Percentiles rank a stretch among this genome's conserved stretches.
phyloP scores from a whole-genome alignment of 2,888 invertebrate genomes.

The Chymomyza caudatula region DNA sequence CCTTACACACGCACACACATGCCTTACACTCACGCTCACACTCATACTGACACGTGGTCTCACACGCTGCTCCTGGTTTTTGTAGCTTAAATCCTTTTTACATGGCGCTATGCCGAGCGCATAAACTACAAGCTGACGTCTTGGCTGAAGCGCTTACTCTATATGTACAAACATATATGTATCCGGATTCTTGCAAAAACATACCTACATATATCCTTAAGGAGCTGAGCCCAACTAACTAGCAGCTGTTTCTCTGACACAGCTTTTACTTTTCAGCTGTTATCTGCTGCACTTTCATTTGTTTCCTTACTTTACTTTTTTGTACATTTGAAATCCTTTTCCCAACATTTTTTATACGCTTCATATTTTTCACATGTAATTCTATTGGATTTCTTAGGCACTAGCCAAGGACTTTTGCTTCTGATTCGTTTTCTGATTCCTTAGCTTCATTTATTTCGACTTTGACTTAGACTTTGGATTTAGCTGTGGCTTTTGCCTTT shows the following conservation, averaged over 20 bases:
- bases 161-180: neutral
- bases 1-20: constrained; percentile 11
- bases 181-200: neutral
- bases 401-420: constrained; percentile 2
- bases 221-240: constrained; percentile 24
- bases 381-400: constrained; percentile 48
- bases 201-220: constrained; percentile 37
- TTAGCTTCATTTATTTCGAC: constrained; percentile 28
- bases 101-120: constrained; percentile 46
- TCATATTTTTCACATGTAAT: constrained; percentile 65
- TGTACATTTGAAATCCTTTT: constrained; percentile 44
- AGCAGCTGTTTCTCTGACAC: neutral
- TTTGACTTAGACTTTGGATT: constrained; percentile 35
- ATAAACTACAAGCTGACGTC: constrained; percentile 48
- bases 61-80: constrained; percentile 46
- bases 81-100: constrained; percentile 59
- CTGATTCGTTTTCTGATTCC: neutral
- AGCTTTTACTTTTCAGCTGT: constrained; percentile 29
- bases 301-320: constrained; percentile 6
- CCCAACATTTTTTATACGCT: constrained; percentile 39
- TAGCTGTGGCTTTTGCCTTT: constrained; percentile 2
- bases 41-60: constrained; percentile 65
- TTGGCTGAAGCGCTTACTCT: neutral
- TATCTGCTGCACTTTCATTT: constrained; percentile 30
- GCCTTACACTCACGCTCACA: neutral